phyloP scores from a whole-genome alignment of 1,140 invertebrate genomes.

The Mactra quadrangularis region DNA sequence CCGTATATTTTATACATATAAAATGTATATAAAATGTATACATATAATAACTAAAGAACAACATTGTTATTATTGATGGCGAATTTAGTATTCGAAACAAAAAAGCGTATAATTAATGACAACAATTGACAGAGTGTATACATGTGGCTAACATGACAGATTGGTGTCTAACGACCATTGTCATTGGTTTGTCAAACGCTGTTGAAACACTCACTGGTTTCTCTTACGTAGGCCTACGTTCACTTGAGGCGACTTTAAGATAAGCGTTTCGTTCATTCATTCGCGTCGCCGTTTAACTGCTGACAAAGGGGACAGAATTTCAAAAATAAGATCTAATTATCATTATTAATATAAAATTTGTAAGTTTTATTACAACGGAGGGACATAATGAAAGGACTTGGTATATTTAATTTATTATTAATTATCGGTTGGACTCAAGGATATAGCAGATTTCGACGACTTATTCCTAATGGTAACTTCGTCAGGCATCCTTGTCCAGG shows the following conservation, averaged over 20 bases:
- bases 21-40: too few relatives aligned
- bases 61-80: too few relatives aligned
- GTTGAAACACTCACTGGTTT: background rate
- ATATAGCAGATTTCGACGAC: slow-evolving; percentile 10
- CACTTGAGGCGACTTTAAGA: background rate
- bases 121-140: background rate
- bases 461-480: slow-evolving; percentile 39
- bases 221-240: background rate
- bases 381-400: slow-evolving; percentile 11
- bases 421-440: slow-evolving; percentile 28
- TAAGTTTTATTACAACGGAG: background rate
- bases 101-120: slow-evolving; percentile 28
- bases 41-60: too few relatives aligned
- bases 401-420: background rate
- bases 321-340: too few relatives aligned
- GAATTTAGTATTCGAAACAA: slow-evolving; percentile 25
- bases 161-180: background rate
- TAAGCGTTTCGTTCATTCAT: background rate
- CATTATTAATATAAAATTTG: background rate
- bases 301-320: background rate
- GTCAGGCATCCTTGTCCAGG: slow-evolving; percentile 36
- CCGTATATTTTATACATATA: too few relatives aligned
- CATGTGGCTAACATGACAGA: slow-evolving; percentile 1
- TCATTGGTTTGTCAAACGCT: slow-evolving; percentile 6
- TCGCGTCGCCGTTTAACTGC: too few relatives aligned